Percentiles rank a stretch among this genome's conserved stretches.
These are phyloP conservation scores for Monomorium pharaonis DNA, from an alignment of 1,140 invertebrate genomes.

Conservation along the genomic window DNA sequence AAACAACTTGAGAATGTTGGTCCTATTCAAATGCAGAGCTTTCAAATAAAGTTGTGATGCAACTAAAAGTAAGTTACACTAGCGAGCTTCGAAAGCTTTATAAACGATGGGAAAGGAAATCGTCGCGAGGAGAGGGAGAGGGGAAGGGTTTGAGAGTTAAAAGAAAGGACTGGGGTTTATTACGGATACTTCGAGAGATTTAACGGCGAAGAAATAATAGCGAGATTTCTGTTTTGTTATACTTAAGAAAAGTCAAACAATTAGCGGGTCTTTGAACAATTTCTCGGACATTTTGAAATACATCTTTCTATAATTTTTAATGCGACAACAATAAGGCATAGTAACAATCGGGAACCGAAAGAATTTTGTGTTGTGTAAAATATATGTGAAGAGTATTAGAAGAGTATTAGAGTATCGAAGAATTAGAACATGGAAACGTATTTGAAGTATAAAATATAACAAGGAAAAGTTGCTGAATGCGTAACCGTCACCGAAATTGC, in stretches of 20 bases:
- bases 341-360: neutral
- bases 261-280: constrained; percentile 1
- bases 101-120: neutral
- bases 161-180: neutral
- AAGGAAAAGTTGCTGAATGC: too few species aligned
- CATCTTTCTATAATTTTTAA: neutral
- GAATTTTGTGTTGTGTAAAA: neutral
- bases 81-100: constrained; percentile 17
- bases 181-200: constrained; percentile 13
- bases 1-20: neutral
- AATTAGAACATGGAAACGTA: neutral
- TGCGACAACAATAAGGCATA: neutral
- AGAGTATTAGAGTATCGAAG: too few species aligned
- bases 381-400: too few species aligned
- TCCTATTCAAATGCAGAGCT: neutral
- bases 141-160: neutral
- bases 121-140: neutral
- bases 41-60: constrained; percentile 19
- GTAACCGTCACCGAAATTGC: too few species aligned
- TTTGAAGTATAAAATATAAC: too few species aligned
- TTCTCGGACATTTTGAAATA: neutral
- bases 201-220: constrained; percentile 6
- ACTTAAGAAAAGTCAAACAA: neutral
- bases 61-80: constrained; percentile 26
- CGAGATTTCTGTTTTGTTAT: neutral